Conservation (phyloP, 2,113 vertebrate genomes). For the Hiodon alosoides region DNA sequence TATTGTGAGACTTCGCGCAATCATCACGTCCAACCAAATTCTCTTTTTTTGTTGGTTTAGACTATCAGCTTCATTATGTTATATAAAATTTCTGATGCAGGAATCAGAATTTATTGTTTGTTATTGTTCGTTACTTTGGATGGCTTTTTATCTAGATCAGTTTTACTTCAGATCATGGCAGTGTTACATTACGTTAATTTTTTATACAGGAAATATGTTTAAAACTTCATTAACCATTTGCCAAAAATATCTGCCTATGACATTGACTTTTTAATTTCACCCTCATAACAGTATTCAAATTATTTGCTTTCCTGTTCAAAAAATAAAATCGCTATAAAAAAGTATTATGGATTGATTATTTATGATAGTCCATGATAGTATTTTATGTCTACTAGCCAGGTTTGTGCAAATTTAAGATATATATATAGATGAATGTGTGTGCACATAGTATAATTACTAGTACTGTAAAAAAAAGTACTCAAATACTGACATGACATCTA, state of each 20-base stretch:
- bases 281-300: conserved; percentile 58
- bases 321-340: conserved; percentile 74
- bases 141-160: background rate
- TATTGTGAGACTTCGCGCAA: conserved; percentile 2
- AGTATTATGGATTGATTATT: too few relatives aligned
- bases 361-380: too few relatives aligned
- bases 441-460: too few relatives aligned
- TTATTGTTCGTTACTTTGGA: background rate
- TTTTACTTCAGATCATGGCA: background rate
- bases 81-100: background rate
- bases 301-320: conserved; percentile 62
- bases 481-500: too few relatives aligned
- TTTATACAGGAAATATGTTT: background rate
- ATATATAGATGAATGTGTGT: too few relatives aligned
- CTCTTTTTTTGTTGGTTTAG: conserved; percentile 9
- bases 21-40: background rate
- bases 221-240: background rate
- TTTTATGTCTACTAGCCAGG: too few relatives aligned
- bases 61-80: background rate
- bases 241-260: conserved; percentile 27
- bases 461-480: too few relatives aligned
- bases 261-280: conserved; percentile 50
- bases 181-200: background rate
- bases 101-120: background rate
- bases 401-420: too few relatives aligned